phyloP scores from a whole-genome alignment of 92 coral and sea anemone genomes.

The Zoanthus solanderi region DNA sequence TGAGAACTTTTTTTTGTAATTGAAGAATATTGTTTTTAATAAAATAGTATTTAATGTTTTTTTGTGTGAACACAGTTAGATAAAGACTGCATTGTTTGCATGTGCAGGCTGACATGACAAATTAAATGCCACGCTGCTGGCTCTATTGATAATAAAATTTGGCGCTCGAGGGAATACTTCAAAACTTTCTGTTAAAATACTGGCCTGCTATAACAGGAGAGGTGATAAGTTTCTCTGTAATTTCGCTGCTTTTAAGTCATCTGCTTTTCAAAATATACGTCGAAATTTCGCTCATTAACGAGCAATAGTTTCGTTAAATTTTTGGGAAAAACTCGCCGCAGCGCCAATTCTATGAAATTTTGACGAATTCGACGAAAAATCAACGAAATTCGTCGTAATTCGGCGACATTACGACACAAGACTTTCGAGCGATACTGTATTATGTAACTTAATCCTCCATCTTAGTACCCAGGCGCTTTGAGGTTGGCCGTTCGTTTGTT shows the following conservation, averaged over 20 bases:
- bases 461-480: too few relatives aligned
- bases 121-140: neutral
- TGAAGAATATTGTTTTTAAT: neutral
- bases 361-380: neutral
- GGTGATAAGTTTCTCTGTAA: conserved; percentile 8
- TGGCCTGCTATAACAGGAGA: neutral
- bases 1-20: neutral
- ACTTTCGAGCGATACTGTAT: neutral
- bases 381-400: neutral
- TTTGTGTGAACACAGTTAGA: neutral
- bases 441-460: too few relatives aligned
- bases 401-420: neutral
- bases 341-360: conserved; percentile 1
- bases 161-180: too few relatives aligned
- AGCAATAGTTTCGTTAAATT: neutral
- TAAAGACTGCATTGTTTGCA: neutral
- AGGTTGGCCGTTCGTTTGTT: too few relatives aligned
- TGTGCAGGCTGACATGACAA: neutral
- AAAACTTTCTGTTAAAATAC: too few relatives aligned
- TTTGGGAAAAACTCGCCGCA: neutral
- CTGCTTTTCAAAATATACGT: neutral
- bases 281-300: neutral
- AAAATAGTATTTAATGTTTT: conserved; percentile 2
- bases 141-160: neutral
- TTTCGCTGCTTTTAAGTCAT: conserved; percentile 10